A percentile compares a stretch with the other conserved stretches of the same genome.
phyloP scores from a whole-genome alignment of 2,113 vertebrate species.

The Lagopus leucura region DNA sequence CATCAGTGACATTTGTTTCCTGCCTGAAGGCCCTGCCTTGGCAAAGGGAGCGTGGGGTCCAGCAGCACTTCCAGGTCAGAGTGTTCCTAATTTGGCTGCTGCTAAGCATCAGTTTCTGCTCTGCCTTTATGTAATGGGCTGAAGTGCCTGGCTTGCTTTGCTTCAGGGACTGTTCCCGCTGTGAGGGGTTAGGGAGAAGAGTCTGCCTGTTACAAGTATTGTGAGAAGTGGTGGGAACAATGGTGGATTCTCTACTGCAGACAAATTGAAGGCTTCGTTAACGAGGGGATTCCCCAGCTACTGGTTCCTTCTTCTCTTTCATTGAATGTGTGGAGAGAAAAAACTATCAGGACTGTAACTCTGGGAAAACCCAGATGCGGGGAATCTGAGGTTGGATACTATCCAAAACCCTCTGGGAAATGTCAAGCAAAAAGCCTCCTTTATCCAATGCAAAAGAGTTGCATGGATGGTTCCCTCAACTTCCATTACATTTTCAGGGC shows the following conservation, averaged over 20 bases:
- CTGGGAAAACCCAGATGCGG: neutral
- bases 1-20: neutral
- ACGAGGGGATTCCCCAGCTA: neutral
- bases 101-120: neutral
- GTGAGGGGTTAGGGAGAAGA: neutral
- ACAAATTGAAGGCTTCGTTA: neutral
- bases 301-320: neutral
- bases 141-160: neutral
- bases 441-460: neutral
- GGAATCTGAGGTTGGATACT: neutral
- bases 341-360: neutral
- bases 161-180: neutral
- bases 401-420: neutral
- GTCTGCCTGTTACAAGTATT: neutral
- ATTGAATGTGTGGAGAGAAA: neutral
- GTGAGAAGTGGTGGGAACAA: neutral
- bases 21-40: neutral
- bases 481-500: slow-evolving; percentile 83
- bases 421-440: neutral
- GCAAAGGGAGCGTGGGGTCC: neutral
- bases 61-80: accelerated
- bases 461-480: accelerated
- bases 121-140: neutral
- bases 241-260: neutral
- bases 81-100: neutral